A percentile compares a stretch with the other conserved stretches of the same genome.
phyloP scores from a whole-genome alignment of 1,140 invertebrate species.

The Hyles euphorbiae region DNA sequence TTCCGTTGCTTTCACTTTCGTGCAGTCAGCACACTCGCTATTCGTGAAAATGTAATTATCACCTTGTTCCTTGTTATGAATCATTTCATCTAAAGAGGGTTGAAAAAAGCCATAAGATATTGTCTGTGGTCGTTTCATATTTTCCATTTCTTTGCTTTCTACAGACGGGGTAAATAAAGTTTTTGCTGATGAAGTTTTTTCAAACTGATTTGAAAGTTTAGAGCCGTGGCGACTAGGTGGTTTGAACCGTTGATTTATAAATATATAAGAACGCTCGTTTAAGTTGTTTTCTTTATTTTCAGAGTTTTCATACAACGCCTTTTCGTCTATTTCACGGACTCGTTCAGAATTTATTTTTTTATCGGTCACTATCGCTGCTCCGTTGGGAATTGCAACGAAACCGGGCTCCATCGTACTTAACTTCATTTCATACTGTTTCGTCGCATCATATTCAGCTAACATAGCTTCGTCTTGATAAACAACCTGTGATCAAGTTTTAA shows the following conservation, averaged over 20 bases:
- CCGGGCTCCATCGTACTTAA: not conserved
- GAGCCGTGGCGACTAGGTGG: conserved; percentile 14
- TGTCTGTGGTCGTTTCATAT: not conserved
- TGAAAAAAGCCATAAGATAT: not conserved
- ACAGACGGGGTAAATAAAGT: not conserved
- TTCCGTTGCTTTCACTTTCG: not conserved
- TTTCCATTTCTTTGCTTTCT: not conserved
- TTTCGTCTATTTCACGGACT: conserved; percentile 17
- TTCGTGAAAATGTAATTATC: not conserved
- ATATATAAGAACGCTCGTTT: conserved; percentile 35
- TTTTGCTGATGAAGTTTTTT: not conserved
- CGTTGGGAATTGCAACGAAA: not conserved
- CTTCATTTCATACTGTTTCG: not conserved
- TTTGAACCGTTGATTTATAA: conserved; percentile 31
- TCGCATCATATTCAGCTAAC: not conserved
- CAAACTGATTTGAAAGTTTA: not conserved
- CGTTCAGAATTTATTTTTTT: not conserved
- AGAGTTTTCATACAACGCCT: conserved; percentile 21
- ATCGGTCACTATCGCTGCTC: not conserved
- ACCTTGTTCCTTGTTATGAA: not conserved
- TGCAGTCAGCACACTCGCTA: not conserved
- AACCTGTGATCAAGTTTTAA: not conserved
- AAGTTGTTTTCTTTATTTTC: conserved; percentile 25
- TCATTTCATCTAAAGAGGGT: not conserved
- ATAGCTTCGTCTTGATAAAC: not conserved